Evolutionary conservation across 2,113 vertebrate species (phyloP).

Genomic region (Lethenteron reissneri): DNA sequence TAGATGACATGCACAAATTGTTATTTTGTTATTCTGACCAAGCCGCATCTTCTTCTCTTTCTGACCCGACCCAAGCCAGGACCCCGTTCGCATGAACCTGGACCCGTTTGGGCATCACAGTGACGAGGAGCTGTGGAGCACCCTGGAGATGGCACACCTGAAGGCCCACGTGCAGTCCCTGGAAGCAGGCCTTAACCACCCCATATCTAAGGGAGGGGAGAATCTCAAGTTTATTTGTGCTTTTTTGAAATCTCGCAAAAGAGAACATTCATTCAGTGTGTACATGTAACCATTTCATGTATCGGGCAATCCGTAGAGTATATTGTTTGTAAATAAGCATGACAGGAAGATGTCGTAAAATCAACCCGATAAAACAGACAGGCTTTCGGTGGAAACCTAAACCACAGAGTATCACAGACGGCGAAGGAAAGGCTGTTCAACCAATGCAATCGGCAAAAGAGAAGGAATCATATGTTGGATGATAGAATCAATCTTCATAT

Average conservation of each 20-base stretch:
- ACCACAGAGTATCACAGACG: background rate
- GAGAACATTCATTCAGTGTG: background rate
- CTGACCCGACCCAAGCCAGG: constrained; percentile 22
- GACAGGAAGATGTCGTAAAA: background rate
- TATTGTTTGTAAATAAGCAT: background rate
- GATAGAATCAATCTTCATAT: too few species aligned
- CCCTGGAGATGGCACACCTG: constrained; percentile 58
- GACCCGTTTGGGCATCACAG: constrained; percentile 60
- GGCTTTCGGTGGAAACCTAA: background rate
- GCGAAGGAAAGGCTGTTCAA: too few species aligned
- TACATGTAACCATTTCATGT: background rate
- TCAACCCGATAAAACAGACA: background rate
- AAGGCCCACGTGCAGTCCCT: constrained; percentile 33
- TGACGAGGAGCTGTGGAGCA: constrained; percentile 57
- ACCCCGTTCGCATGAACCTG: constrained; percentile 73
- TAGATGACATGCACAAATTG: too few species aligned
- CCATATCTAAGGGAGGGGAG: constrained; percentile 58
- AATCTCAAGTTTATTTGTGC: constrained; percentile 47
- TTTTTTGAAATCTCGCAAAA: too few species aligned
- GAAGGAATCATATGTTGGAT: too few species aligned
- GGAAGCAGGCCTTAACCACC: constrained; percentile 27
- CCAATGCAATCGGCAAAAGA: too few species aligned
- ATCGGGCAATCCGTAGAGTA: background rate
- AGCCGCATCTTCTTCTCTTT: background rate
- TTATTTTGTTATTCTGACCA: background rate